Base-by-base conservation (phyloP, 2,888 invertebrate species). In the Sarcophaga subvicina region DNA sequence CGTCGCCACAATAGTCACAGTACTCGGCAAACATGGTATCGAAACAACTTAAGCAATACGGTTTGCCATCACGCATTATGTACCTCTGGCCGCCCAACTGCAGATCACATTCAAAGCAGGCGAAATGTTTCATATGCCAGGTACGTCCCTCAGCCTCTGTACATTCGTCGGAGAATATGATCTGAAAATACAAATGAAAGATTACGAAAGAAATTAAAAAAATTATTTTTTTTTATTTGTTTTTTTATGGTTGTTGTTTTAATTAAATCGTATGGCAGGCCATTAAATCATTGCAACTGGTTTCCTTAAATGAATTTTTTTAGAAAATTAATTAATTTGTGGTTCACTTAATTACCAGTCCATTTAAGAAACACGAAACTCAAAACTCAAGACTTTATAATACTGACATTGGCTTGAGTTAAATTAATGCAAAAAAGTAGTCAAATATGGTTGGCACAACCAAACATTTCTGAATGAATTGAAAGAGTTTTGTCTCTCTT, bases 41-140 rank as follows among this genome's bases (percentile, higher is more conserved):
- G 94, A 98, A 99, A 94, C 99, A 99, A 90, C 96, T 96, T 89
- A 99, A 95, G 94, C 99, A 99, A 94, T 97, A 99, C 11, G 99
- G 98, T 77, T 98, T 95, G n/a, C 97, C 97, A 89, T 98, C 98
- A 27, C 98, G 95, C 98, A 99, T 99, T 91, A 99, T 98, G 94
- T 99, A 99, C 0, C 98, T 95, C 94, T 99, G 98, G 0, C 99
- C 99, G n/a, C 99, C 99, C 81, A 99, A 95, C 94, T 98, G 97
- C 76, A 96, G 95, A 91, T 98, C 96, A 94, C 99, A 99, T 93
- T 99, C 98, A 86, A 97, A 97, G 93, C 99, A 99, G 25, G 98
- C 98, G 93, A 99, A 99, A 94, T 99, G 99, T 90, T 98, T 97
- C 98, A 99, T 98, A 94, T 99, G 99, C 99, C 99, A 99, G 45